Evolutionary conservation across 2,797 vertebrate genomes (phyloP).

Genomic region (Australoheros facetus): DNA sequence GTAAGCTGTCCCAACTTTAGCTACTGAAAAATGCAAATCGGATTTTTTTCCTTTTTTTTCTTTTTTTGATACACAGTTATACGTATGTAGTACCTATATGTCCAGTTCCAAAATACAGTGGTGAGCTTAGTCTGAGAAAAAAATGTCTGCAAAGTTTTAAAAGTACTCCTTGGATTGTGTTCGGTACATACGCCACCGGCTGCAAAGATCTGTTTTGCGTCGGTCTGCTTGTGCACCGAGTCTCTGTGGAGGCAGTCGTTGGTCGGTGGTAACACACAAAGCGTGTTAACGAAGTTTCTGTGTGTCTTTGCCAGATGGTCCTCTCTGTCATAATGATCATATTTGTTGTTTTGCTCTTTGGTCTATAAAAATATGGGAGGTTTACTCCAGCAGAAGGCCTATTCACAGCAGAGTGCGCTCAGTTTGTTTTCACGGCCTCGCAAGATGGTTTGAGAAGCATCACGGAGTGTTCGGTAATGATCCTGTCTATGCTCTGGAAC

Average conservation of each 20-base stretch:
- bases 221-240: slow-evolving; percentile 31
- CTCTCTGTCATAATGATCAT: slow-evolving; percentile 47
- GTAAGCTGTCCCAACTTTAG: slow-evolving; percentile 86
- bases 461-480: slow-evolving; percentile 76
- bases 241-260: slow-evolving; percentile 36
- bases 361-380: slow-evolving; percentile 95
- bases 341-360: slow-evolving; percentile 93
- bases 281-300: not conserved
- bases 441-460: slow-evolving; percentile 71
- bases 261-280: slow-evolving; percentile 29
- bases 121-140: slow-evolving; percentile 87
- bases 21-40: slow-evolving; percentile 90
- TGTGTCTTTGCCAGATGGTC: slow-evolving; percentile 47
- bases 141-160: slow-evolving; percentile 85
- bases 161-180: slow-evolving; percentile 79
- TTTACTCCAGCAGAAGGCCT: slow-evolving; percentile 92
- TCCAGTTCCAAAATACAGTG: slow-evolving; percentile 88
- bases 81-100: slow-evolving; percentile 82
- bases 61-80: slow-evolving; percentile 76
- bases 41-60: slow-evolving; percentile 48
- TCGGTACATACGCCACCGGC: slow-evolving; percentile 36
- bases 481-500: slow-evolving; percentile 71
- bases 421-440: slow-evolving; percentile 65
- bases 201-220: slow-evolving; percentile 25
- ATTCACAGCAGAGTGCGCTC: slow-evolving; percentile 82